Conservation (phyloP, 2,888 invertebrate genomes). For the Callinectes sapidus region DNA sequence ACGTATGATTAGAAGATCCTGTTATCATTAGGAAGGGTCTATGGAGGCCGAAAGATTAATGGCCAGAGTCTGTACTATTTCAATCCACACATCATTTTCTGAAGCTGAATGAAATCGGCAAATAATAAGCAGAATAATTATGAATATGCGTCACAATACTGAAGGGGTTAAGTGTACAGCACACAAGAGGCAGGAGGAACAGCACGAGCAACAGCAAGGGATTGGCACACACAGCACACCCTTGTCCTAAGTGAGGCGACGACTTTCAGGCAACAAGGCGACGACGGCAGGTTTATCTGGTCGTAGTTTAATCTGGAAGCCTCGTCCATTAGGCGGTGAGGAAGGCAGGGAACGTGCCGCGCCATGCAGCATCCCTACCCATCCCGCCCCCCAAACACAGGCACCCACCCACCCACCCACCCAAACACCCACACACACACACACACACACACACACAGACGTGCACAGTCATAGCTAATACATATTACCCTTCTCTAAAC, state of each 20-base stretch:
- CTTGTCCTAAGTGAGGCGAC: not conserved
- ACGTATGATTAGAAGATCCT: too few species aligned
- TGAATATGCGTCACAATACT: too few species aligned
- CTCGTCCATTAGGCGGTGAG: constrained; percentile 16
- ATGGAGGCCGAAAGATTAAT: too few species aligned
- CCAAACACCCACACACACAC: not conserved
- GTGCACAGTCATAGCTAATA: not conserved
- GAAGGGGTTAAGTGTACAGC: too few species aligned
- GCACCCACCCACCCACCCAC: not conserved
- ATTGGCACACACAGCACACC: not conserved
- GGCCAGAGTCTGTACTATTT: too few species aligned
- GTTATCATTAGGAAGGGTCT: too few species aligned
- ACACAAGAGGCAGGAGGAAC: too few species aligned
- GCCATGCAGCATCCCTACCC: not conserved
- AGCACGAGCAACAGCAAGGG: not conserved
- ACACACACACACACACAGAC: not conserved
- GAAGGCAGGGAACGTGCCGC: constrained; percentile 8
- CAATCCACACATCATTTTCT: too few species aligned
- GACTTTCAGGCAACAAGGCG: not conserved
- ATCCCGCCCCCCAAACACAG: not conserved
- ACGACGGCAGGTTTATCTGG: constrained; percentile 16
- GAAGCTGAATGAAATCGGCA: too few species aligned
- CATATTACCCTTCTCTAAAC: not conserved
- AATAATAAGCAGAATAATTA: too few species aligned
- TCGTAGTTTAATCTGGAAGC: constrained; percentile 16